Percentiles rank a stretch among this genome's conserved stretches.
phyloP scores from a whole-genome alignment of 2,113 vertebrate genomes.

The Gymnocephalus cernua region DNA sequence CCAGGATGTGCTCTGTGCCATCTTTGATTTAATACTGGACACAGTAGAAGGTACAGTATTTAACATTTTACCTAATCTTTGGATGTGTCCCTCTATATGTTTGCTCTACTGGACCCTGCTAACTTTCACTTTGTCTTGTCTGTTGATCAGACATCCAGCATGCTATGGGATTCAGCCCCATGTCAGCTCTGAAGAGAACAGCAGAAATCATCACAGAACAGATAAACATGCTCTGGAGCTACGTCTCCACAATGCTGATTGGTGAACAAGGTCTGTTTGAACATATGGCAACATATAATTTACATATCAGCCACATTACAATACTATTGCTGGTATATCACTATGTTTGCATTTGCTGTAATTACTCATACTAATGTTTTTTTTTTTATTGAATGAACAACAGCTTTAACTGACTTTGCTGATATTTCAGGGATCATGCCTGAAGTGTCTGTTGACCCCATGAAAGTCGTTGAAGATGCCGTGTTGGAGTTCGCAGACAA shows the following conservation, averaged over 20 bases:
- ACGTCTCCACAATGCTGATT: slow-evolving; percentile 58
- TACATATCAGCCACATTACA: neutral
- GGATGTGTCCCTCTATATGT: neutral
- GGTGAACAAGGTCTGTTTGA: slow-evolving; percentile 72
- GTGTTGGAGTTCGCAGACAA: slow-evolving; percentile 78
- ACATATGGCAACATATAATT: neutral
- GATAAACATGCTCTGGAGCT: slow-evolving; percentile 59
- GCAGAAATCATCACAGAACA: slow-evolving; percentile 74
- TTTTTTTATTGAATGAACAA: neutral
- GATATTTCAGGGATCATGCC: slow-evolving; percentile 73
- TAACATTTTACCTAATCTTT: neutral
- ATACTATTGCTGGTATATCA: neutral
- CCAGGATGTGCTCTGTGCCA: slow-evolving; percentile 50
- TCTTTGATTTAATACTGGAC: slow-evolving; percentile 66
- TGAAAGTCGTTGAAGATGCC: slow-evolving; percentile 81
- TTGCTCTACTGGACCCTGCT: neutral
- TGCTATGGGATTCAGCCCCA: slow-evolving; percentile 72
- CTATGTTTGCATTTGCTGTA: neutral
- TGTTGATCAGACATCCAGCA: slow-evolving; percentile 62
- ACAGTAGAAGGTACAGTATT: slow-evolving; percentile 54
- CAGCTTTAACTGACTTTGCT: slow-evolving; percentile 17
- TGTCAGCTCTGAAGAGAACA: slow-evolving; percentile 61
- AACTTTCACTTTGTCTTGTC: neutral
- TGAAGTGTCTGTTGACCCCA: slow-evolving; percentile 78
- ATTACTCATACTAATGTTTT: neutral